Evolutionary conservation across 1,140 invertebrate species (phyloP), one percentile per base, ranked within the genome.

Genomic region (Dufourea novaeangliae): DNA sequence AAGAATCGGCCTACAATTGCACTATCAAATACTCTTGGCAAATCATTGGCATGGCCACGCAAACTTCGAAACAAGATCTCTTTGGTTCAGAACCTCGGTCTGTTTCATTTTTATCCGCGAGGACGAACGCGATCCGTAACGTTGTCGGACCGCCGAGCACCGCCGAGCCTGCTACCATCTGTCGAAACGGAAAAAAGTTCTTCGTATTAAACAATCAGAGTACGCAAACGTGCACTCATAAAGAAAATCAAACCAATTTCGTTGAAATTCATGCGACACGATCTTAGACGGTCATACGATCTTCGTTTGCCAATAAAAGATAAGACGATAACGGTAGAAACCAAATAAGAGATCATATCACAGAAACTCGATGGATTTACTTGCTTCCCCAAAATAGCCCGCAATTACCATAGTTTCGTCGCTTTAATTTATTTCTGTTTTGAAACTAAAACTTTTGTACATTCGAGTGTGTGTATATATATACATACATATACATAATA

Each of bases 11-110:
- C 0, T 77, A 50, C 22, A 32, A 62, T 5, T 87, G 88, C 34
- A 34, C 39, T 11, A 27, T 87, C 17, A 89, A 88, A 63, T 89
- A 89, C 66, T 89, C 88, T 17, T 89, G 88, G 88, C 82, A 89
- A 79, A 87, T 88, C 41, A 86, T 89, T 74, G 88, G 84, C 1
- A 86, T 59, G 4, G 56, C 78, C 39, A 87, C 81, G 0, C 88
- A 89, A 73, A 79, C 82, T 0, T 83, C 74, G 29, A 56, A 72
- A 12, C 32, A 37, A 11, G 29, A 81, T 70, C 37, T 44, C 20
- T 29, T 64, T 6, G 61, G 62, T 34, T 6, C 25, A 5, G 79
- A 86, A 57, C 84, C 86, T 68, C 86, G 75, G 77, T 59, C 44
- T 11, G 66, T 74, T 14, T 73, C 86, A 44, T 14, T 88, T 17